These are phyloP conservation scores for Pseudorhiza aurosa DNA, from an alignment of 30 jellyfish, hydroid and myxozoan genomes.

Conservation along the genomic window DNA sequence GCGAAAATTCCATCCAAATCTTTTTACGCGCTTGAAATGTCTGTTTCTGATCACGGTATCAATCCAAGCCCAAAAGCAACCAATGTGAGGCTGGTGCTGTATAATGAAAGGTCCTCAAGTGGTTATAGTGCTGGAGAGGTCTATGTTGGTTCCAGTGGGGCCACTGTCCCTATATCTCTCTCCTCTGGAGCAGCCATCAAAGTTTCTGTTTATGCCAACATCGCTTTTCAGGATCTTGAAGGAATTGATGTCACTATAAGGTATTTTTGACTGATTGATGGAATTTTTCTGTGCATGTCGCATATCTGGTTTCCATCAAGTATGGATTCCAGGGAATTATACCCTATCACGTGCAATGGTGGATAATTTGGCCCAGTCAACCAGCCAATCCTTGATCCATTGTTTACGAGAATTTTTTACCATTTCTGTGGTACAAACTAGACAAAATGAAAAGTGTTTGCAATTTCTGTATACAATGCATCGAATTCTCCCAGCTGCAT, in stretches of 20 bases:
- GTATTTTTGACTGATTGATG: background rate
- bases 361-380: too few species aligned
- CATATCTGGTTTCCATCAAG: too few species aligned
- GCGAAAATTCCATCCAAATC: conserved; percentile 39
- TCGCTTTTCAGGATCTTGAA: conserved; percentile 77
- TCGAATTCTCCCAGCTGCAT: too few species aligned
- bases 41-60: conserved; percentile 51
- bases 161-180: conserved; percentile 35
- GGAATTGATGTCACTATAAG: conserved; percentile 71
- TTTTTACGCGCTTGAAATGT: conserved; percentile 51
- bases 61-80: conserved; percentile 47
- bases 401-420: too few species aligned
- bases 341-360: too few species aligned
- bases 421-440: too few species aligned
- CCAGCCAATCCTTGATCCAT: too few species aligned
- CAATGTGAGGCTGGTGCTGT: conserved; percentile 35
- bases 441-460: too few species aligned
- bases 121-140: conserved; percentile 71
- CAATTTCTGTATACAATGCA: too few species aligned
- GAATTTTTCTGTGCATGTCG: background rate
- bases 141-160: conserved; percentile 68
- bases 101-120: conserved; percentile 29
- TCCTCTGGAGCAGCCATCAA: conserved; percentile 45
- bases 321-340: too few species aligned
- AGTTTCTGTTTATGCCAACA: conserved; percentile 81